Base-by-base conservation (phyloP, 2,797 vertebrate species). In the Bradypodion pumilum region DNA sequence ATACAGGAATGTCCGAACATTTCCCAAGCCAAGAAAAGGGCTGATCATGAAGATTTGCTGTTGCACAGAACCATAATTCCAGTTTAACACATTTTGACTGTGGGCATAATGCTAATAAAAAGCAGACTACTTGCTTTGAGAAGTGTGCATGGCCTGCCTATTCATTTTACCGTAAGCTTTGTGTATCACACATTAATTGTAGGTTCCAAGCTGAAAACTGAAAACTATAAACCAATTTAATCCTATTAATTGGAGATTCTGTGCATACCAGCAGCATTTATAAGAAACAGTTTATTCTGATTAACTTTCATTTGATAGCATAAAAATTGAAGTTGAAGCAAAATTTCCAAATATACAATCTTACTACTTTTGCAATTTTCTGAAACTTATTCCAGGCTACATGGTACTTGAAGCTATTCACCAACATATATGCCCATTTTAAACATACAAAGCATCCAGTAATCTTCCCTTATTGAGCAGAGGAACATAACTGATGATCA, bases 221-320 rank as follows among this genome's bases (percentile, higher is more conserved):
- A 83, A 87, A 89, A 13, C 74, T 74, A 78, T n/a, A 86, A 82
- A 78, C 88, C 21, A 78, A 82, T 88, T 86, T 87, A 85, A 90
- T 90, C 63, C 84, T 35, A 62, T 80, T 80, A 85, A 88, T 89
- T 87, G 65, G 21, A 74, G 9, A 32, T 81, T 87, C 52, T 84
- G 46, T 90, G 81, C 80, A 89, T 88, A 86, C 0, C 29, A 85
- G 42, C 5, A 42, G 0, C 68, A 44, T 84, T 87, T 90, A 76
- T 84, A 90, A 83, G 90, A 52, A 29, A 82, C 2, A 2, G 15
- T 32, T 89, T 81, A 84, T 84, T 81, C 80, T 74, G n/a, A 87
- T 83, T 84, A 88, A 78, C 19, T 89, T 89, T 81, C 59, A 70
- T 91, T 72, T 87, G 68, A 66, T 78, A 85, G 63, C 3, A 80